These are phyloP conservation scores for Ceratosolen fusciceps DNA, from an alignment of 1,140 invertebrate genomes.

Conservation along the genomic window DNA sequence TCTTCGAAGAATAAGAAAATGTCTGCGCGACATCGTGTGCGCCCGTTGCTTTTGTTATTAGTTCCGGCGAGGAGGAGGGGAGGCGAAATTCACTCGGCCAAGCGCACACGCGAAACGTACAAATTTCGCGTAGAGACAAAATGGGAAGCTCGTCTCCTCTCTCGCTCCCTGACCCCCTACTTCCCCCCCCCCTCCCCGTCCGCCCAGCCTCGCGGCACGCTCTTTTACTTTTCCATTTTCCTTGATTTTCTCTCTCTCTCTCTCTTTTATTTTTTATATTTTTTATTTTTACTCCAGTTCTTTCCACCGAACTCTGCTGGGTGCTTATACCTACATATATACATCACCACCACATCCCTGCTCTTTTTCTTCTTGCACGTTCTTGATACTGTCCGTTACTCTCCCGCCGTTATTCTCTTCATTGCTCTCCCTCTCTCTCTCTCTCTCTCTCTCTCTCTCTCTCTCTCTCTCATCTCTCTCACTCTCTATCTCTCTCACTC, in stretches of 20 bases:
- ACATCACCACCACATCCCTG: neutral
- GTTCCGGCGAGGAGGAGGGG: conserved; percentile 25
- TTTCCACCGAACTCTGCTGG: neutral
- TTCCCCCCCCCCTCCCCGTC: too few relatives aligned
- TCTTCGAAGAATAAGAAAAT: conserved; percentile 39
- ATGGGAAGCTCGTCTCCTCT: conserved; percentile 28
- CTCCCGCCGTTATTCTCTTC: conserved; percentile 38
- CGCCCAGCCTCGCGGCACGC: too few relatives aligned
- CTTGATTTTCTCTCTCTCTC: too few relatives aligned
- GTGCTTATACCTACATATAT: neutral
- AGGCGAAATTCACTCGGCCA: conserved; percentile 43
- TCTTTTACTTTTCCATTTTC: too few relatives aligned
- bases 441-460: conserved; percentile 23
- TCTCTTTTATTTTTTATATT: conserved; percentile 2
- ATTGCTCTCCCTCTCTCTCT: conserved; percentile 9
- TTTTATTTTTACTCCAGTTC: conserved; percentile 5
- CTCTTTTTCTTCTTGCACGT: conserved; percentile 32
- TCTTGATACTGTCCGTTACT: conserved; percentile 48
- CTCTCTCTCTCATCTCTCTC: neutral
- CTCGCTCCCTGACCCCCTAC: too few relatives aligned
- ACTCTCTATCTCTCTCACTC: neutral
- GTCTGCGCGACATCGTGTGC: conserved; percentile 28
- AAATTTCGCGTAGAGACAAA: conserved; percentile 41
- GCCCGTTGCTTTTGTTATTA: conserved; percentile 46
- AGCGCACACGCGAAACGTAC: conserved; percentile 23